Evolutionary conservation across 1,140 invertebrate genomes (phyloP).

Genomic region (Trichonephila clavipes): DNA sequence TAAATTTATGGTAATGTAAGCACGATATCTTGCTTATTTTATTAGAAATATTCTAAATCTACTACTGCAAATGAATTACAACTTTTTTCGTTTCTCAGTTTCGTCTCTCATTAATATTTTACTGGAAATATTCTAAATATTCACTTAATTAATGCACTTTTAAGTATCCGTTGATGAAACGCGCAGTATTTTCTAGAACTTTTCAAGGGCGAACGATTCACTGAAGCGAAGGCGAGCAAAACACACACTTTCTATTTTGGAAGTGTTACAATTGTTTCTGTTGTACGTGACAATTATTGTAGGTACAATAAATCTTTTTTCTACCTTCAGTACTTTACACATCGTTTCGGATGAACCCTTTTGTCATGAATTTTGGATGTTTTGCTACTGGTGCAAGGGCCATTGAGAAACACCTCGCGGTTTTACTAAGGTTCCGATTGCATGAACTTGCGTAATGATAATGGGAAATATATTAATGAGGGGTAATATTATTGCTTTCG

Average conservation of each 20-base stretch:
- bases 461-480: too few relatives aligned
- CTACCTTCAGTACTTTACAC: background rate
- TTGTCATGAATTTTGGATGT: background rate
- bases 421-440: background rate
- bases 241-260: background rate
- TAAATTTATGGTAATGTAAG: too few relatives aligned
- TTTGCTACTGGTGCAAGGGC: background rate
- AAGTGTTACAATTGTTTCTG: background rate
- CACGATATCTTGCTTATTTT: too few relatives aligned
- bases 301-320: conserved; percentile 1
- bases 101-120: too few relatives aligned
- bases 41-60: too few relatives aligned
- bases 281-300: conserved; percentile 24
- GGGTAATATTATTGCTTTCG: too few relatives aligned
- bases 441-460: background rate
- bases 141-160: too few relatives aligned
- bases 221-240: background rate
- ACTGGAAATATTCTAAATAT: too few relatives aligned
- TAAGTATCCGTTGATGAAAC: too few relatives aligned
- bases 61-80: too few relatives aligned
- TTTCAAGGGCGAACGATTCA: background rate
- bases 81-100: too few relatives aligned
- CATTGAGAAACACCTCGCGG: background rate
- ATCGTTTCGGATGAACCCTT: background rate
- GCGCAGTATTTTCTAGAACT: background rate